Evolutionary conservation across 2,113 vertebrate genomes (phyloP).

Genomic region (Sula dactylatra): DNA sequence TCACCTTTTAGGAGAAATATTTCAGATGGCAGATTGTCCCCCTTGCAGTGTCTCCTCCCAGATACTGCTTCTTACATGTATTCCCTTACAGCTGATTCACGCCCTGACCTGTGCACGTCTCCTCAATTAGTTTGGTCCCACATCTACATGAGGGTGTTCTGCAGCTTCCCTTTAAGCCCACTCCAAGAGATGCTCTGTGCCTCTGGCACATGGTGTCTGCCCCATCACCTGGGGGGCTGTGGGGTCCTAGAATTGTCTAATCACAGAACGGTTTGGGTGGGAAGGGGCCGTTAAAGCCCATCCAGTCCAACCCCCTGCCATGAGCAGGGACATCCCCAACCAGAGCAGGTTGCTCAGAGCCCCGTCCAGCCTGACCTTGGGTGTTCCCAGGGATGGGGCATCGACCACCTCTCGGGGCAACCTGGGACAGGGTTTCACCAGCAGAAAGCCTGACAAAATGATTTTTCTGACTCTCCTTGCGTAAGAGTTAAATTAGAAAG

Average conservation of each 20-base stretch:
- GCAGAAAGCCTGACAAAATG: not conserved
- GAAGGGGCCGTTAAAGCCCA: not conserved
- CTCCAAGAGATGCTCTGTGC: not conserved
- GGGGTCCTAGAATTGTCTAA: too few species aligned
- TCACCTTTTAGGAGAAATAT: not conserved
- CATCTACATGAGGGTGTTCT: not conserved
- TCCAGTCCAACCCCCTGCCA: not conserved
- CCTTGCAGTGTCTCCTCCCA: not conserved
- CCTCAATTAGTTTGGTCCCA: not conserved
- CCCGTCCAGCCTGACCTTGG: not conserved
- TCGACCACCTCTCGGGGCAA: not conserved
- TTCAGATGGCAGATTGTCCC: too few species aligned
- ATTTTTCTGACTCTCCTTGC: not conserved
- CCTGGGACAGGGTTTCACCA: not conserved
- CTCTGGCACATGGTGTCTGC: not conserved
- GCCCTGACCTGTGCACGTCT: too few species aligned
- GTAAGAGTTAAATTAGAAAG: not conserved
- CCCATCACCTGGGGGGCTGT: not conserved
- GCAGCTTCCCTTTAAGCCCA: not conserved
- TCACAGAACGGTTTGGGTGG: not conserved
- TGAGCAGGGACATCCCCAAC: not conserved
- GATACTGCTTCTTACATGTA: rapidly evolving
- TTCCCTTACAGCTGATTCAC: not conserved
- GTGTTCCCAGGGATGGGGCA: not conserved
- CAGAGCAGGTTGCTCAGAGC: not conserved